Percentiles rank a stretch among this genome's conserved stretches.
These are phyloP conservation scores for Zele albiditarsus DNA, from an alignment of 2,888 invertebrate species.

Conservation along the genomic window DNA sequence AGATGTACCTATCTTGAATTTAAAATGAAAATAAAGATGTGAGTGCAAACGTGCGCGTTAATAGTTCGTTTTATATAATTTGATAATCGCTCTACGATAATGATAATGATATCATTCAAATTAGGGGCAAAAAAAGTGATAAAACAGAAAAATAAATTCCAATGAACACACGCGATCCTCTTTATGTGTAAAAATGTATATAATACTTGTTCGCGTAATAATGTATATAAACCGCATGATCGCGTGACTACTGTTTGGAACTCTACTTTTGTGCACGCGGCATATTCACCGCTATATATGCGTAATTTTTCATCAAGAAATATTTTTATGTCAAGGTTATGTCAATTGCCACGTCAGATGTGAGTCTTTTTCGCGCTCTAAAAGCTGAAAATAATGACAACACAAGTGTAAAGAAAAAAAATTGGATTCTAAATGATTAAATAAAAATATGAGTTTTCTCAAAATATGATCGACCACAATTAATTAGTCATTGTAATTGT, in stretches of 20 bases:
- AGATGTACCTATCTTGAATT: neutral
- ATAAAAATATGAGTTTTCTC: too few relatives aligned
- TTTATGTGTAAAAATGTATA: neutral
- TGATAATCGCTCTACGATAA: neutral
- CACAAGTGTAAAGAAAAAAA: neutral
- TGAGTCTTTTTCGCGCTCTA: neutral
- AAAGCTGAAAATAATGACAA: neutral
- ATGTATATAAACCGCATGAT: neutral
- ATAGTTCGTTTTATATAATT: too few relatives aligned
- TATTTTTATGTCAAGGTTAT: slow-evolving; percentile 1
- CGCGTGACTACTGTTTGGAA: neutral
- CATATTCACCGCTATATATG: neutral
- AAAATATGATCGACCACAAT: too few relatives aligned
- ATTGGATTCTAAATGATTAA: neutral
- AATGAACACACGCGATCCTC: neutral
- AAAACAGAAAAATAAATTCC: neutral
- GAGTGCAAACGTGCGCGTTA: too few relatives aligned
- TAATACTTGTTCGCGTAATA: neutral
- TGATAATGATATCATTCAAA: neutral
- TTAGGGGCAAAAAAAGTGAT: neutral
- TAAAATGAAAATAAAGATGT: too few relatives aligned
- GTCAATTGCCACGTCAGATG: neutral
- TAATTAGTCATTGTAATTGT: too few relatives aligned
- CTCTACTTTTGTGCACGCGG: neutral
- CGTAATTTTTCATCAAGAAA: neutral